A percentile compares a stretch with the other conserved stretches of the same genome.
Evolutionary conservation across 1,140 invertebrate genomes (phyloP).

Genomic region (Samia ricini): DNA sequence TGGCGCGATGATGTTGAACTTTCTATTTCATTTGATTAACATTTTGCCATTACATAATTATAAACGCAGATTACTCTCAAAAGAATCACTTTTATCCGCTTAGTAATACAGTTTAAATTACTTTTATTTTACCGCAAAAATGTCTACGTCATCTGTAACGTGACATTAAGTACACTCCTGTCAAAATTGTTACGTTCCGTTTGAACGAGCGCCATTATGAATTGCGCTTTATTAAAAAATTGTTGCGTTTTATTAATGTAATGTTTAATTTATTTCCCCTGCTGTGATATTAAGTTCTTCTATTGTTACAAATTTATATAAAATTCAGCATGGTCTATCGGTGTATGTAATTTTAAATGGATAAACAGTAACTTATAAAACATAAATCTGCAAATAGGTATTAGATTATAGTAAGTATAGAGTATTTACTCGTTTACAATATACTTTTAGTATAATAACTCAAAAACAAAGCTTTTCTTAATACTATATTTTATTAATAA

Average conservation of each 20-base stretch:
- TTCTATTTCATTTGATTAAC: slow-evolving; percentile 40
- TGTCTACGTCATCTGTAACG: slow-evolving; percentile 16
- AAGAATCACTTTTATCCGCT: slow-evolving; percentile 4
- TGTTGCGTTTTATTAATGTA: slow-evolving; percentile 13
- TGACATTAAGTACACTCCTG: slow-evolving; percentile 33
- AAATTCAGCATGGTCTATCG: too few species aligned
- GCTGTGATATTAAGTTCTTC: neutral
- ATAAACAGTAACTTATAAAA: too few species aligned
- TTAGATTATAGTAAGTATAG: too few species aligned
- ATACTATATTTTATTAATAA: too few species aligned
- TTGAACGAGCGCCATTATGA: slow-evolving; percentile 26
- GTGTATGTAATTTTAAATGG: too few species aligned
- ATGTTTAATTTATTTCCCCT: slow-evolving; percentile 19
- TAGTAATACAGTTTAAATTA: slow-evolving; percentile 14
- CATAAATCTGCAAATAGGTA: too few species aligned
- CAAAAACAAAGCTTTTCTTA: too few species aligned
- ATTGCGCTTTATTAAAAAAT: slow-evolving; percentile 33
- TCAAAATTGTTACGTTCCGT: slow-evolving; percentile 31
- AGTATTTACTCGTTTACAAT: too few species aligned
- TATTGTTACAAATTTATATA: too few species aligned
- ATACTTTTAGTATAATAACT: too few species aligned
- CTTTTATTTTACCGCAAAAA: slow-evolving; percentile 6
- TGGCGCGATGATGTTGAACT: slow-evolving; percentile 26
- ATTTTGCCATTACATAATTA: slow-evolving; percentile 11
- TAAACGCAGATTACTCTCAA: neutral